Evolutionary conservation across 2,888 invertebrate species (phyloP).

Genomic region (Drosophila diplacantha): DNA sequence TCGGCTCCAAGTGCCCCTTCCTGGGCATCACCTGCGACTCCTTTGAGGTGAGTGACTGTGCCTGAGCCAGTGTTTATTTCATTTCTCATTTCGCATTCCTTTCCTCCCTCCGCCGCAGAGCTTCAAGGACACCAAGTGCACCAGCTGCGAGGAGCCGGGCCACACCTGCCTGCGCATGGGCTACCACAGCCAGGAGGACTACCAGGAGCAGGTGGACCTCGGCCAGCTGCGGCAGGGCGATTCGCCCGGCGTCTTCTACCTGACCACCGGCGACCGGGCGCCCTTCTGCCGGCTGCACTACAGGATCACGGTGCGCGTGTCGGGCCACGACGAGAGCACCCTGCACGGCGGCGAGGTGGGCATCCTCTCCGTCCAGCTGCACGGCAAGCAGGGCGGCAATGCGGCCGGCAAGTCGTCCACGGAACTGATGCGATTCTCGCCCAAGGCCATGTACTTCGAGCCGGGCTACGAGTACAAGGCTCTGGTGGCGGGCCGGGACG

Average conservation of each 20-base stretch:
- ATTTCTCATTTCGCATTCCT: neutral
- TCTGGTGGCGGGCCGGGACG: slow-evolving; percentile 83
- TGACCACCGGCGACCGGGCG: slow-evolving; percentile 83
- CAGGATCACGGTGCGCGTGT: slow-evolving; percentile 85
- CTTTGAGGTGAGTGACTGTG: slow-evolving; percentile 81
- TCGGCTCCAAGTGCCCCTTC: slow-evolving; percentile 87
- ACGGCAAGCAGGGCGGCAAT: slow-evolving; percentile 79
- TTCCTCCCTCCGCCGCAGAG: slow-evolving; percentile 72
- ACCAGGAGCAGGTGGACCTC: slow-evolving; percentile 78
- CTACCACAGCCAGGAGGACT: slow-evolving; percentile 80
- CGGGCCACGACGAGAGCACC: slow-evolving; percentile 84
- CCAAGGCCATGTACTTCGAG: slow-evolving; percentile 79
- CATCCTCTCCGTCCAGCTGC: slow-evolving; percentile 82
- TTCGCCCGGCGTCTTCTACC: slow-evolving; percentile 82
- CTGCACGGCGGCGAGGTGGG: slow-evolving; percentile 89
- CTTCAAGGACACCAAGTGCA: slow-evolving; percentile 84
- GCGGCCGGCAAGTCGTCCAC: slow-evolving; percentile 76
- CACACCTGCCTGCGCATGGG: slow-evolving; percentile 86
- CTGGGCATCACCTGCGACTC: slow-evolving; percentile 87
- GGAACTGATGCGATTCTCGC: slow-evolving; percentile 81
- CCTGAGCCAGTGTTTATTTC: neutral
- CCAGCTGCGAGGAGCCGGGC: slow-evolving; percentile 82
- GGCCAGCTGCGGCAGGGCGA: slow-evolving; percentile 77
- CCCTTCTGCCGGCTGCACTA: slow-evolving; percentile 93
- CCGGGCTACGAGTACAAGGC: slow-evolving; percentile 85